Evolutionary conservation across 2,888 invertebrate species (phyloP).

Genomic region (Caenorhabditis sp.): DNA sequence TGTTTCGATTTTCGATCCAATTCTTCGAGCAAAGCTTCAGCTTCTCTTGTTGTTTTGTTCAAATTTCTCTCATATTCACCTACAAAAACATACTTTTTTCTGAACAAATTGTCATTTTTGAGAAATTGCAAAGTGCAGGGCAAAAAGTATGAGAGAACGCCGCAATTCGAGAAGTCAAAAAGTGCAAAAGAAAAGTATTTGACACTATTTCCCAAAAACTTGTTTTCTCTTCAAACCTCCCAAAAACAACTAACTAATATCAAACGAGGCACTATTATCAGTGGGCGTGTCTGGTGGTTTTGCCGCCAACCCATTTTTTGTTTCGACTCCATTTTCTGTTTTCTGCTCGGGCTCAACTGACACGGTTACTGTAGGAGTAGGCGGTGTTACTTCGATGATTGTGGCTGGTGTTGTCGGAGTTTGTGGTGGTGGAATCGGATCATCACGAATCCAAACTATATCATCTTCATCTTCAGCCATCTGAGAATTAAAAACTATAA

Average conservation of each 20-base stretch:
- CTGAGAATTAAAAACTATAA: not conserved
- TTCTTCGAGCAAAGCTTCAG: conserved; percentile 27
- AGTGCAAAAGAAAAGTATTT: too few species aligned
- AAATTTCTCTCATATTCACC: conserved; percentile 36
- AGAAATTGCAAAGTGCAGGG: too few species aligned
- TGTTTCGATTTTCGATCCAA: conserved; percentile 30
- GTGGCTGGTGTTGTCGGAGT: conserved; percentile 36
- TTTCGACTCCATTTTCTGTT: not conserved
- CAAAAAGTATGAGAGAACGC: too few species aligned
- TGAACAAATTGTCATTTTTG: too few species aligned
- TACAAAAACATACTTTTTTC: conserved; percentile 10
- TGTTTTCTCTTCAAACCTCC: too few species aligned
- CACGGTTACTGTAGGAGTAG: conserved; percentile 17
- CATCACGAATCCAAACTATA: not conserved
- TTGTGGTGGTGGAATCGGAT: not conserved
- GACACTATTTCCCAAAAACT: too few species aligned
- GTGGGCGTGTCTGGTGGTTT: not conserved
- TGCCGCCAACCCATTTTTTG: not conserved
- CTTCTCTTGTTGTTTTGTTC: conserved; percentile 25
- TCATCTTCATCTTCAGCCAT: not conserved
- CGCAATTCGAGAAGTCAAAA: too few species aligned
- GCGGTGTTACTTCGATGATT: conserved; percentile 28
- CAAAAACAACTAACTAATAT: conserved; percentile 25
- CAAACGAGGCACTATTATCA: conserved; percentile 31
- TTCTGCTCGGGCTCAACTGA: not conserved